Evolutionary conservation across 2,888 invertebrate genomes (phyloP), one percentile per base, ranked within the genome.

Genomic region (Drosophila kanekoi): DNA sequence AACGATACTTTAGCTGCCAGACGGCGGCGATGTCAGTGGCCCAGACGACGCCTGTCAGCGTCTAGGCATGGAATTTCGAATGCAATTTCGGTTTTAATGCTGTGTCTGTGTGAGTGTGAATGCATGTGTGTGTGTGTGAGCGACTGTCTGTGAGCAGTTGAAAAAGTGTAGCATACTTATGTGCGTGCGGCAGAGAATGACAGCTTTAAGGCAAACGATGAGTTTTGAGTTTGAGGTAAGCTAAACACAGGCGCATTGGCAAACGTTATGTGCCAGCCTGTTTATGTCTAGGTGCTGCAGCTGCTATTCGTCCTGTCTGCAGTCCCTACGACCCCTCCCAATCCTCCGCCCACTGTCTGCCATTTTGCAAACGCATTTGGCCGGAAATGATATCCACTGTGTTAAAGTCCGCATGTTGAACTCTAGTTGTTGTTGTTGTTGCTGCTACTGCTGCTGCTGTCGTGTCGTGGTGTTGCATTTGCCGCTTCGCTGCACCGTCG

Each of bases 311-410:
- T 2, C 28, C 28, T 28, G 28, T 28, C 28, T 28, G 28, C 1
- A 0, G 20, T 2, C 20, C 20, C n/a, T n/a, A 4, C 13, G 23
- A 10, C 20, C 13, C 8, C 14, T 2, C 33, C 3, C 28, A 28
- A 28, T 28, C 28, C 28, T 13, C 13, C 11, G 10, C 48, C 11
- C 23, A 14, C 45, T 49, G 48, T 56, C 62, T 72, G 84, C 56
- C 77, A 77, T 71, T 73, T 77, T 75, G 73, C 61, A 72, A 88
- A 78, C 75, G 83, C 90, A 87, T 89, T 87, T 89, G 73, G 57
- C 77, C 87, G 90, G 87, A 87, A 87, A 84, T 87, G 80, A 84
- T 87, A 89, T 87, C 80, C 81, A 75, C 75, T 86, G 86, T 73
- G 79, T 73, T 87, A 85, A 87, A 78, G 85, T 70, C 86, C 68